Evolutionary conservation across 23 tunicate genomes (phyloP).

Genomic region (Styela clava): DNA sequence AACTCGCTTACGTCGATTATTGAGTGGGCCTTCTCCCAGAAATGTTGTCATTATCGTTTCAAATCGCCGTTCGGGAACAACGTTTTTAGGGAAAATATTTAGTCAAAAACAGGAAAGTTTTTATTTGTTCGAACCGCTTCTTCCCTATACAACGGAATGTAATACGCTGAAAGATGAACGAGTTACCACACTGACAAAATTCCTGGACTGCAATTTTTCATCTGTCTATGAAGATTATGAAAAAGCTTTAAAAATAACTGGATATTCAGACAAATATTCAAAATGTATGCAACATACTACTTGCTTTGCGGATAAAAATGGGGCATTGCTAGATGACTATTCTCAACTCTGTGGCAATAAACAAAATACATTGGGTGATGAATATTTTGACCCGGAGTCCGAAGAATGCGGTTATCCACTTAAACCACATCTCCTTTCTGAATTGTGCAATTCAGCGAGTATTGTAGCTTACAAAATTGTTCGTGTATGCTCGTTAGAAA

Average conservation of each 20-base stretch:
- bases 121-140: conserved; percentile 10
- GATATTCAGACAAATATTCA: background rate
- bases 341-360: background rate
- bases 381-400: background rate
- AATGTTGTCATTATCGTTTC: background rate
- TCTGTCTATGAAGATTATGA: background rate
- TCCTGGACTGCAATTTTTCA: conserved; percentile 1
- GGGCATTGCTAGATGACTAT: background rate
- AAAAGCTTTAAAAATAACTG: background rate
- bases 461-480: background rate
- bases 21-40: background rate
- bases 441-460: background rate
- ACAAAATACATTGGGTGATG: background rate
- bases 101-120: background rate
- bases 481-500: conserved; percentile 13
- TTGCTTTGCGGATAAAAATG: background rate
- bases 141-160: background rate
- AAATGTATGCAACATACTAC: conserved; percentile 3
- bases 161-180: background rate
- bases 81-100: background rate
- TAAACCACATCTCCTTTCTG: background rate
- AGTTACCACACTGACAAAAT: background rate
- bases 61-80: background rate
- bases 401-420: conserved; percentile 19
- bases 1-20: background rate